Evolutionary conservation across 2,888 invertebrate genomes (phyloP).

Genomic region (Mimachlamys varia): DNA sequence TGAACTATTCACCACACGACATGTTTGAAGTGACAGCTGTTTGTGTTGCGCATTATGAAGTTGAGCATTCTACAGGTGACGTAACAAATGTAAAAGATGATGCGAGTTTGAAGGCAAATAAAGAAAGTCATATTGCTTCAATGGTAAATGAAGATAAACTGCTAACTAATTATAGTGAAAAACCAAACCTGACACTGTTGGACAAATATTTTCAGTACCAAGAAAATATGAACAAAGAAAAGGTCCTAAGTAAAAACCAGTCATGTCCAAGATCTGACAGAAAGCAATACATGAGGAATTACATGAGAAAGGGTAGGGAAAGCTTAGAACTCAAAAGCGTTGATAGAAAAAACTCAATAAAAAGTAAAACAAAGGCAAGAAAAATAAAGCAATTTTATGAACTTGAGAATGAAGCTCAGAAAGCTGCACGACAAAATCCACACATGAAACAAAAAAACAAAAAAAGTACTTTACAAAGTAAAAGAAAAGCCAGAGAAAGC

Average conservation of each 20-base stretch:
- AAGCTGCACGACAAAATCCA: not conserved
- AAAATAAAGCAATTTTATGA: not conserved
- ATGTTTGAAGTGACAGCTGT: constrained; percentile 42
- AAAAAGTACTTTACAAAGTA: constrained; percentile 28
- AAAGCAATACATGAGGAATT: constrained; percentile 39
- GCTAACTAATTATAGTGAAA: not conserved
- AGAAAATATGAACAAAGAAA: not conserved
- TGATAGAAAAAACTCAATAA: constrained; percentile 12
- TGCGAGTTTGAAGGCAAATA: not conserved
- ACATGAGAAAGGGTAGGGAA: constrained; percentile 39
- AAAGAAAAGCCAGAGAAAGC: constrained; percentile 38
- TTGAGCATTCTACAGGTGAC: not conserved
- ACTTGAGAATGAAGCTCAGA: not conserved
- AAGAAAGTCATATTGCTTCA: not conserved
- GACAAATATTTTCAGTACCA: not conserved
- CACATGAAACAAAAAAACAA: not conserved
- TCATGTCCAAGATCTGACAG: not conserved
- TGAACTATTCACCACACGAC: constrained; percentile 2
- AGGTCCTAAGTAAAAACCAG: not conserved
- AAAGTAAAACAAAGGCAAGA: not conserved
- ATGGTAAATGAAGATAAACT: not conserved
- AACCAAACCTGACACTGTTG: not conserved
- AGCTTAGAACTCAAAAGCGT: not conserved
- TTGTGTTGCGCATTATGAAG: not conserved
- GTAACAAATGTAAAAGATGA: not conserved